Conservation (phyloP, 2,888 invertebrate genomes). For the Pyralis farinalis region DNA sequence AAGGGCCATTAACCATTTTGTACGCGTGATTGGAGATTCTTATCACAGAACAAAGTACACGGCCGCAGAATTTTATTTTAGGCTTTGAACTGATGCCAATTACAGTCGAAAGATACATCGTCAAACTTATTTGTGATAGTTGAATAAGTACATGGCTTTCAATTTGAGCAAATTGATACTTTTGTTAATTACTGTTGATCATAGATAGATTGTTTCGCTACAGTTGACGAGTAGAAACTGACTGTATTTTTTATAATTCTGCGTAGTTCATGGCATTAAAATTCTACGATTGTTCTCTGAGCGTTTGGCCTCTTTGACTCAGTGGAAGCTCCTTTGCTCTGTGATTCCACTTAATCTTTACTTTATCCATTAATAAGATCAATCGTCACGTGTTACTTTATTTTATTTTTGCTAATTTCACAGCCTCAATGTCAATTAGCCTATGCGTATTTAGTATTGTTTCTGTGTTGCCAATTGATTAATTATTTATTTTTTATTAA, state of each 20-base stretch:
- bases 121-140: too few species aligned
- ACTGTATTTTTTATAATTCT: neutral
- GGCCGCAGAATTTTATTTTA: neutral
- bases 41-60: slow-evolving; percentile 46
- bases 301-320: neutral
- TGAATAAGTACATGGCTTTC: too few species aligned
- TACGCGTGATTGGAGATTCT: slow-evolving; percentile 61
- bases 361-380: slow-evolving; percentile 63
- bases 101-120: too few species aligned
- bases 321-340: slow-evolving; percentile 38
- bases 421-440: slow-evolving; percentile 81
- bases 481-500: slow-evolving; percentile 47
- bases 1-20: slow-evolving; percentile 63
- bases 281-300: neutral
- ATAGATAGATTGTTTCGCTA: too few species aligned
- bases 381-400: slow-evolving; percentile 61
- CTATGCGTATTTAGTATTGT: slow-evolving; percentile 80
- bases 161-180: too few species aligned
- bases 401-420: slow-evolving; percentile 79
- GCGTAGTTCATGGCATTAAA: neutral
- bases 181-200: too few species aligned
- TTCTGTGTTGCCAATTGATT: slow-evolving; percentile 78
- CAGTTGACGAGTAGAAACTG: too few species aligned
- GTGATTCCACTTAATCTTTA: slow-evolving; percentile 54
- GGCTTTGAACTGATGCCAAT: neutral